phyloP scores from a whole-genome alignment of 2,888 invertebrate genomes.

The Chrysina gloriosa region DNA sequence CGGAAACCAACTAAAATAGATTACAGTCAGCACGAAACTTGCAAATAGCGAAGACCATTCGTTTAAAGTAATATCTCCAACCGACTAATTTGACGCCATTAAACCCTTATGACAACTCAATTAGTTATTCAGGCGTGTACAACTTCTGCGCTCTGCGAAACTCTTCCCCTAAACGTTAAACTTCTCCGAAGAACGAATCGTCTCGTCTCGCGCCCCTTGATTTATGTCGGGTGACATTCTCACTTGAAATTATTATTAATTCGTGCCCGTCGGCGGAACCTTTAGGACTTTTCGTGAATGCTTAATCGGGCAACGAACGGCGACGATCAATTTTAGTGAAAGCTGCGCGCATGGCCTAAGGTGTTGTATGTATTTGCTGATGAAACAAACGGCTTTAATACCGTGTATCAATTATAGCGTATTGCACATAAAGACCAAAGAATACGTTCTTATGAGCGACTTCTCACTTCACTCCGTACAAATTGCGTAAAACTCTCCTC shows the following conservation, averaged over 20 bases:
- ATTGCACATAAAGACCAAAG: too few relatives aligned
- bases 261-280: background rate
- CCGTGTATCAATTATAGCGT: too few relatives aligned
- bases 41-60: too few relatives aligned
- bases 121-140: background rate
- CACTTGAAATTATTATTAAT: slow-evolving; percentile 9
- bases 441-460: too few relatives aligned
- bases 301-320: background rate
- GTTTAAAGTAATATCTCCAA: too few relatives aligned
- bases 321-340: slow-evolving; percentile 1
- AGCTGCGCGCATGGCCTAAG: background rate
- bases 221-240: slow-evolving; percentile 4
- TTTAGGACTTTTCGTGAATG: background rate
- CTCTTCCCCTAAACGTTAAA: background rate
- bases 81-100: slow-evolving; percentile 8
- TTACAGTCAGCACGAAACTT: too few relatives aligned
- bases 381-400: too few relatives aligned
- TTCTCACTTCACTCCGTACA: too few relatives aligned
- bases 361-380: too few relatives aligned
- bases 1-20: too few relatives aligned
- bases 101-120: slow-evolving; percentile 12
- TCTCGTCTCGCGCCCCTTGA: background rate
- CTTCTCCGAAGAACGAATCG: background rate
- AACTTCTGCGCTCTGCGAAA: background rate
- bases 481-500: too few relatives aligned